Evolutionary conservation across 2,113 vertebrate genomes (phyloP), one percentile per base, ranked within the genome.

Genomic region (Hucho hucho): DNA sequence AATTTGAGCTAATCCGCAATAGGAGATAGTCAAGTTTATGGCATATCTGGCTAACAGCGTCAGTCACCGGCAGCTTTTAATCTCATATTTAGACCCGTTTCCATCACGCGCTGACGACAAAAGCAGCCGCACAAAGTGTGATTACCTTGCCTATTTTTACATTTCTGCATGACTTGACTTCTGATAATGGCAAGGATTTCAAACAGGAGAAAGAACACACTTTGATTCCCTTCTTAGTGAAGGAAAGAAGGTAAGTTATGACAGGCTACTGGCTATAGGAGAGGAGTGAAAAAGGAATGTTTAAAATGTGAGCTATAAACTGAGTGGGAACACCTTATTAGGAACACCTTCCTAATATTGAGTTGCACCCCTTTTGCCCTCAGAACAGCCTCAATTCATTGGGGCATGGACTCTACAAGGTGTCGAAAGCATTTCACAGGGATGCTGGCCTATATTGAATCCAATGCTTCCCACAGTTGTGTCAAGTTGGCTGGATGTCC

Each of bases 11-110:
- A 93, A 93, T 93, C 92, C 91, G 91, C 90, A 87, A 90, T 83
- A 87, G 87, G 85, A 92, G 91, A 93, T 91, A 91, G 90, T 89
- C 89, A 93, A 89, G 90, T 91, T 84, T 89, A 88, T 82, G 90
- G 88, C 91, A 89, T 93, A 93, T 93, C 92, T 92, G 90, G 86
- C 87, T 92, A 92, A 92, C 91, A 92, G 89, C 90, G 91, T 92
- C 92, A 92, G 91, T 92, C 91, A 92, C 78, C 83, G 87, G 87
- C 90, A 88, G 91, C 87, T 92, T 73, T 89, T 93, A 92, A 92
- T 93, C 91, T 91, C 90, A 90, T 88, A 91, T 91, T 92, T 92
- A 92, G 91, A 91, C 89, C 87, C 87, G 81, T 90, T 93, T 93
- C 91, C 90, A 92, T 93, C 92, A 92, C 78, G 61, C 79, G 75